Conservation (phyloP, 2,113 vertebrate genomes). For the Anser cygnoides region DNA sequence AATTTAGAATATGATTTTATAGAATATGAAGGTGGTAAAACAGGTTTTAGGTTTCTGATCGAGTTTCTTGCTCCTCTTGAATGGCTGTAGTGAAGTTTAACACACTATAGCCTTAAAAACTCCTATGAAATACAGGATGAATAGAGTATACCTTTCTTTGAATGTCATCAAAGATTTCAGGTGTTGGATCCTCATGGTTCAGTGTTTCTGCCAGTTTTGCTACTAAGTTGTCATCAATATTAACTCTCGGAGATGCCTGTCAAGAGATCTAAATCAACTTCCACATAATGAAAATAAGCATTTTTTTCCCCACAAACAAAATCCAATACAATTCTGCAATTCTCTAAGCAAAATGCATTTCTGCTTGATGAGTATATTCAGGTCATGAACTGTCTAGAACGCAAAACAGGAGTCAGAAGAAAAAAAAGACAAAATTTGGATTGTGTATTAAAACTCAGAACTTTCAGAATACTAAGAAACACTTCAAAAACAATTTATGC, state of each 20-base stretch:
- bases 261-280: slow-evolving; percentile 58
- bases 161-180: slow-evolving; percentile 98
- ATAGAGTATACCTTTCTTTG: slow-evolving; percentile 88
- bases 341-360: background rate
- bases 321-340: background rate
- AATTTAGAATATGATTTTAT: background rate
- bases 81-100: background rate
- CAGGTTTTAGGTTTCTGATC: background rate
- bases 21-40: background rate
- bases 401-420: background rate
- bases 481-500: background rate
- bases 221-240: slow-evolving; percentile 89
- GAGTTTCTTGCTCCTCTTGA: background rate
- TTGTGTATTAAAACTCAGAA: background rate
- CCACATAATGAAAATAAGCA: background rate
- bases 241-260: slow-evolving; percentile 94
- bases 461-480: background rate
- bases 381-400: background rate
- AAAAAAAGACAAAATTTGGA: background rate
- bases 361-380: background rate
- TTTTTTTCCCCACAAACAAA: slow-evolving; percentile 13
- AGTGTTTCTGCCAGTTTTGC: slow-evolving; percentile 89
- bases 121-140: background rate
- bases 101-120: background rate
- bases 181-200: slow-evolving; percentile 93